These are phyloP conservation scores for Hirtodrosophila trivittata DNA, from an alignment of 2,888 invertebrate species.

Conservation along the genomic window DNA sequence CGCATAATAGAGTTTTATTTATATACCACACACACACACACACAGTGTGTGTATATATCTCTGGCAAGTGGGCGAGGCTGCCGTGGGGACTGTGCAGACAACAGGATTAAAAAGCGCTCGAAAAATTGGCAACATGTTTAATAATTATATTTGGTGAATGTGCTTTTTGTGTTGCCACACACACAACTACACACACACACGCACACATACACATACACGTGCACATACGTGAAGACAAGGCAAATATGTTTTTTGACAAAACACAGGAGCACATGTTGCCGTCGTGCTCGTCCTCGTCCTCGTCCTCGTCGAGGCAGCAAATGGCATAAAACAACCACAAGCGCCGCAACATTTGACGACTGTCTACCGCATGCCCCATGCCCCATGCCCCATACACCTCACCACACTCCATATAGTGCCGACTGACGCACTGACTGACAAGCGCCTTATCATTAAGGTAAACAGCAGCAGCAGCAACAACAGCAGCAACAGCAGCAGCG, in stretches of 20 bases:
- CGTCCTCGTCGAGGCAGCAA: slow-evolving; percentile 48
- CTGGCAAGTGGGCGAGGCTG: slow-evolving; percentile 35
- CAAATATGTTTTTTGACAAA: slow-evolving; percentile 77
- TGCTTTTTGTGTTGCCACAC: slow-evolving; percentile 61
- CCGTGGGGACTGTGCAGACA: slow-evolving; percentile 64
- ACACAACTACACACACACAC: slow-evolving; percentile 31
- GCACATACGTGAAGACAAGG: slow-evolving; percentile 56
- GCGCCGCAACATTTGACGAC: slow-evolving; percentile 75
- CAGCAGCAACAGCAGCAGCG: slow-evolving; percentile 19
- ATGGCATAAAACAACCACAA: slow-evolving; percentile 76
- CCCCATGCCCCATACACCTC: neutral
- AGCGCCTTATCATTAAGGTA: slow-evolving; percentile 81
- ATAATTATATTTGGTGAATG: slow-evolving; percentile 78
- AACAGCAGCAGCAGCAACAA: slow-evolving; percentile 54
- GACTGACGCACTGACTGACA: slow-evolving; percentile 68
- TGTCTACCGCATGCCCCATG: slow-evolving; percentile 47
- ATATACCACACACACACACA: slow-evolving; percentile 35
- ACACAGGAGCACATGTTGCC: slow-evolving; percentile 74
- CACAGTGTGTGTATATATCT: neutral
- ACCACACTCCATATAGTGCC: neutral
- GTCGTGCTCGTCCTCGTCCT: slow-evolving; percentile 24
- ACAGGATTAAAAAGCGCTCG: slow-evolving; percentile 78
- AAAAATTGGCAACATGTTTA: slow-evolving; percentile 78
- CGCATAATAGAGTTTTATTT: slow-evolving; percentile 76
- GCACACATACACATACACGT: slow-evolving; percentile 9